Base-by-base conservation (phyloP, 2,797 vertebrate species). In the Pipistrellus kuhlii region DNA sequence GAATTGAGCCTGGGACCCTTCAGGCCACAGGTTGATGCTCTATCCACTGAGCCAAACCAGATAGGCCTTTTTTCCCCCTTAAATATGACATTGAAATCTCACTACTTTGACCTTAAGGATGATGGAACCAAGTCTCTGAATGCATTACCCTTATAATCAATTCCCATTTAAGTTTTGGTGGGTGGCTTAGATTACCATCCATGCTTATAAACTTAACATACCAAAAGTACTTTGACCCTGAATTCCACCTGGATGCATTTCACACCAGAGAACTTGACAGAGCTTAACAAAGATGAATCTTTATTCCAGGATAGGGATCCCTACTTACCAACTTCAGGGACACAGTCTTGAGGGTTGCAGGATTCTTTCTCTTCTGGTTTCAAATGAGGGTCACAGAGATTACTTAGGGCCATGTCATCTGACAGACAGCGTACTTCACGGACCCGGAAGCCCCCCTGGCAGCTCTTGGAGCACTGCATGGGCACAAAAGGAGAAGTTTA, bases 341-440 rank as follows among this genome's bases (percentile, higher is more conserved):
- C 76, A 92, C 99, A 99, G 78, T 99, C 99, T 18, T 99, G 99
- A 0, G 98, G 98, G 97, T 98, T 99, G 96, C 99, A 99, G 0
- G 98, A 94, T 57, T 99, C 99, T 94, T 96, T 99, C 66, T 98
- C 98, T 11, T 97, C 97, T 20, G 99, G 99, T 96, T 98, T 99
- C 85, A 98, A 88, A 83, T 98, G 98, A 55, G 98, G 97, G 5
- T 99, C 98, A 75, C 99, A 99, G 86, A 95, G 98, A 57, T 98
- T 98, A 3, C 98, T 99, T 77, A 98, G 97, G 93, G 97, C 97
- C 98, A 98, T 98, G 96, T 99, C 98, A 17, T 99, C 99, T 0
- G 99, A 98, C 15, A 99, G 98, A 87, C 99, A 99, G 27, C 99
- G 98, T 9, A 99, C 99, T 97, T 99, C 99, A 82, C 99, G 98